Conservation (phyloP, 2,888 invertebrate genomes). For the Ophraella communa region DNA sequence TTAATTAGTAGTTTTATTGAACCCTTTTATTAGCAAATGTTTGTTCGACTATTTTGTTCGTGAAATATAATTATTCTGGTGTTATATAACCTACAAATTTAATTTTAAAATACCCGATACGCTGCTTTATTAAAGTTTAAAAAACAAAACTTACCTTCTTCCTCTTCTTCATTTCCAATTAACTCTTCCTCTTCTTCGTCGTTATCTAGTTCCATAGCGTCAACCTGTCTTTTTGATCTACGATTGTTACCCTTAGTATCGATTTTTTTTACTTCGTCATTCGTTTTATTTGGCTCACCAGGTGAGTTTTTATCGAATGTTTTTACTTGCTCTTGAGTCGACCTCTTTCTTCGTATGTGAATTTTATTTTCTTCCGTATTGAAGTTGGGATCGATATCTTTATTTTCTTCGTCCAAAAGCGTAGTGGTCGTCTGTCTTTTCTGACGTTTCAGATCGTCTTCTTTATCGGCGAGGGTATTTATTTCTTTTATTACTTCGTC, state of each 20-base stretch:
- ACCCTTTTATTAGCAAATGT: no score
- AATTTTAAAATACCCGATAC: no score
- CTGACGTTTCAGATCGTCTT: conserved; percentile 36
- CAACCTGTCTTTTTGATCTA: conserved; percentile 1
- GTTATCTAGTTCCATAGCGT: neutral
- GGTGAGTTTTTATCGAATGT: no score
- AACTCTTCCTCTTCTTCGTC: conserved; percentile 1
- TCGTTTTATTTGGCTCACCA: no score
- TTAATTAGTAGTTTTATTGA: no score
- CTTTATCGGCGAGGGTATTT: conserved; percentile 20
- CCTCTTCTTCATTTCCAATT: neutral
- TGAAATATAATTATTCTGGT: no score
- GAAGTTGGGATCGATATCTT: conserved; percentile 49
- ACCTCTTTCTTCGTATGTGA: conserved; percentile 50
- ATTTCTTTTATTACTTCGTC: conserved; percentile 50
- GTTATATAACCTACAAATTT: no score
- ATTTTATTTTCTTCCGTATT: conserved; percentile 43
- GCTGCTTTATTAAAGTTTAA: neutral
- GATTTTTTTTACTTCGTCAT: neutral
- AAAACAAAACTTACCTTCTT: neutral
- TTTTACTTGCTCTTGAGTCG: no score
- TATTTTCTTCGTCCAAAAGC: conserved; percentile 51
- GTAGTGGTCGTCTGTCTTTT: conserved; percentile 46
- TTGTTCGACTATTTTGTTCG: no score
- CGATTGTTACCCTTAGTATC: neutral